A percentile compares a stretch with the other conserved stretches of the same genome.
These are phyloP conservation scores for Rhamnusium bicolor DNA, from an alignment of 2,888 invertebrate genomes.

Conservation along the genomic window DNA sequence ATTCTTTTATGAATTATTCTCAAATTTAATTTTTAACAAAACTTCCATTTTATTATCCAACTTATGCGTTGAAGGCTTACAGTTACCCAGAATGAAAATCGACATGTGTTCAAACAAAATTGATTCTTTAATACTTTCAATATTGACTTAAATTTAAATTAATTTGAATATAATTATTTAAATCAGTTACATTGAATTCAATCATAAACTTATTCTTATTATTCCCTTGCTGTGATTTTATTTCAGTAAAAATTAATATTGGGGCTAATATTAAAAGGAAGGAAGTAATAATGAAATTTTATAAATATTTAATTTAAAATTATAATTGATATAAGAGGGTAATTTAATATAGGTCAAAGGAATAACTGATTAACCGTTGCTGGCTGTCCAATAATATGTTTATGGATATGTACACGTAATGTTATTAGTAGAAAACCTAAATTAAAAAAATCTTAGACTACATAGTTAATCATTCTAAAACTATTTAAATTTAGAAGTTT, in stretches of 20 bases:
- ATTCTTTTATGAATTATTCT: neutral
- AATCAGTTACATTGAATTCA: conserved; percentile 26
- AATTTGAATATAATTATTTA: conserved; percentile 54
- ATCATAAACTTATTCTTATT: neutral
- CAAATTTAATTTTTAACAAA: neutral
- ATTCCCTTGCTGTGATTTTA: neutral
- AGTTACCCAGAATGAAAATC: conserved; percentile 9
- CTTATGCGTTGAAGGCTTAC: conserved; percentile 8
- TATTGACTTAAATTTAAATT: conserved; percentile 55
- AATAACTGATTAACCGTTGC: too few relatives aligned
- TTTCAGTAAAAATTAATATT: conserved; percentile 24
- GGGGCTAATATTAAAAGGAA: neutral
- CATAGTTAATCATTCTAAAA: too few relatives aligned
- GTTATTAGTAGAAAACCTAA: too few relatives aligned
- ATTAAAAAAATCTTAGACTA: too few relatives aligned
- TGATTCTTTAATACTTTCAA: conserved; percentile 42
- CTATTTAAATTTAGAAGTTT: too few relatives aligned
- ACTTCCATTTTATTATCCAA: neutral
- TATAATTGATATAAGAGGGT: neutral
- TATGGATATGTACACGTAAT: too few relatives aligned
- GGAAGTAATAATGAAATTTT: neutral
- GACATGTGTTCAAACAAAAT: conserved; percentile 37
- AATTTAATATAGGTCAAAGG: too few relatives aligned
- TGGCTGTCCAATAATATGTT: too few relatives aligned
- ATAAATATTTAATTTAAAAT: neutral